Evolutionary conservation across 2,888 invertebrate species (phyloP), one percentile per base, ranked within the genome.

Genomic region (Tolmerus cingulatus): DNA sequence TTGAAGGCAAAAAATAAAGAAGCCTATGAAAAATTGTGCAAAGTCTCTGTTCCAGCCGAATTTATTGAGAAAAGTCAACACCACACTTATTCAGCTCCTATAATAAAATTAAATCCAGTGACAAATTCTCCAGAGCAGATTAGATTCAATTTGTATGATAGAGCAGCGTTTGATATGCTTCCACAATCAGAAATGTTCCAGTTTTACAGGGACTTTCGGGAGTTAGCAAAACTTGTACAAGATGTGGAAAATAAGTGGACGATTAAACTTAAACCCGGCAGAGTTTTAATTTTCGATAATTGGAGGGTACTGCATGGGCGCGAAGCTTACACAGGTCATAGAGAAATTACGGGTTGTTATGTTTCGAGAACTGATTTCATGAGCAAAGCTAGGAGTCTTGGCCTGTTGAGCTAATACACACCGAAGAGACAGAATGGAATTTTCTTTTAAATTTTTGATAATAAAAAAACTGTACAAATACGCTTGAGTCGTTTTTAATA

Each of bases 301-400:
- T 97, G 96, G 94, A 93, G 97, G 86, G 93, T 96, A 1, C 92
- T 96, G 1, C 97, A 97, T 90, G 97, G 96, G 0, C 93, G 97
- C 79, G 94, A 94, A 1, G 94, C 93, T 0, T 97, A 96, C 90
- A 94, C 94, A 0, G 97, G 97, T 0, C 92, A 91, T 8, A 94
- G 97, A 66, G 92, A 94, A 27, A 93, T 97, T 90, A 93, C 94
- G 85, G 96, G 97, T 0, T 95, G 96, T 89, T 97, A 97, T 92
- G 93, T 97, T 43, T 93, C 95, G 7, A 93, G 96, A 78, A 95
- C 95, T 87, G 96, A 96, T 91, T 96, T 94, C 93, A 91, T 94
- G 82, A 95, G 95, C 90, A 94, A 93, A 90, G 95, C 95, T 0
- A 91, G 95, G 27, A 90, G 91, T 1, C 90, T 94, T 55, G 92